Conservation (phyloP, 2,888 invertebrate genomes). For the Spisula subtruncata region DNA sequence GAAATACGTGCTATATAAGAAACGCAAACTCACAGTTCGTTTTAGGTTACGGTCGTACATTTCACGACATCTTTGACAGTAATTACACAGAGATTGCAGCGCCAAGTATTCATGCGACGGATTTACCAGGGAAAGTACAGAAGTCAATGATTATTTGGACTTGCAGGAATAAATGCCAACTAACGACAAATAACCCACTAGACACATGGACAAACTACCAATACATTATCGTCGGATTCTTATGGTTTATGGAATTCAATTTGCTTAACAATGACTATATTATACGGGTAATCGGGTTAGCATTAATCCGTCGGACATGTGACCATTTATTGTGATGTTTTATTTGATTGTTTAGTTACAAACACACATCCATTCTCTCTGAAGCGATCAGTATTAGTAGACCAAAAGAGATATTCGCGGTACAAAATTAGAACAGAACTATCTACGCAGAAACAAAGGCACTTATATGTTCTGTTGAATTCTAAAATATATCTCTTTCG, state of each 20-base stretch:
- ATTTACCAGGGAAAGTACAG: not conserved
- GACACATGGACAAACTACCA: no score
- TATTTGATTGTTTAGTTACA: not conserved
- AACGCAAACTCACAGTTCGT: not conserved
- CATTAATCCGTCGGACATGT: not conserved
- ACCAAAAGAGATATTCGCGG: not conserved
- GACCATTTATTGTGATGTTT: not conserved
- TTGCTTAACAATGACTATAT: not conserved
- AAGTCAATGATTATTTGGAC: constrained; percentile 19
- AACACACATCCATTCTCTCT: not conserved
- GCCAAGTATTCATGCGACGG: not conserved
- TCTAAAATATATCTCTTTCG: not conserved
- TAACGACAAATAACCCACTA: not conserved
- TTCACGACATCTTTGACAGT: not conserved
- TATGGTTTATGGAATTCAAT: not conserved
- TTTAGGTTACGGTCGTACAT: not conserved
- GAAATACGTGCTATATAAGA: not conserved
- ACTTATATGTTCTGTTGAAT: not conserved
- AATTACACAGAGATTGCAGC: constrained; percentile 3
- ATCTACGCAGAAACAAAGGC: no score
- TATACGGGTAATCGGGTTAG: not conserved
- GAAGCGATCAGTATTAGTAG: no score
- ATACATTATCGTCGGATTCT: no score
- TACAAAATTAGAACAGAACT: no score
- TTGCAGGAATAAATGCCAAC: constrained; percentile 19